Evolutionary conservation across 2,797 vertebrate genomes (phyloP), one percentile per base, ranked within the genome.

Genomic region (Sus cebifrons): DNA sequence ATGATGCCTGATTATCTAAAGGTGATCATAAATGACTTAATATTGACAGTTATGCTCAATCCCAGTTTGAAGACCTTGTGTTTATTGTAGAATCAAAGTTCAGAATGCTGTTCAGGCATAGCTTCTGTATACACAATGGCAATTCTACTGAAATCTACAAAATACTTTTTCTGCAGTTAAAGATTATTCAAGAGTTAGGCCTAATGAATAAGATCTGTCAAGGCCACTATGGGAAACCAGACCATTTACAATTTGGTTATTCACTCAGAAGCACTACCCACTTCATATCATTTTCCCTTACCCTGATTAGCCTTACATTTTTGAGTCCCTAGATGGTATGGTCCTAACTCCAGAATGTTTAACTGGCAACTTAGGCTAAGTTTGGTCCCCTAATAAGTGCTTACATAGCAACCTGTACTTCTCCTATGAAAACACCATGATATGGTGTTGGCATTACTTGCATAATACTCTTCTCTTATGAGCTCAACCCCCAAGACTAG

Each of bases 1-100:
- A 12, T 95, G 95, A 96, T 97, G 52, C 73, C 77, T 97, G 86
- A 86, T 97, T 98, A 97, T 98, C 97, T 98, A 95, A 98, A 97
- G 36, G 92, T 97, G 87, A 97, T 98, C 81, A 94, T 98, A 49
- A 96, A 98, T 98, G 96, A 96, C 95, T 97, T 98, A 94, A 25
- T 96, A 97, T 96, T 97, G 96, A 95, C 91, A 96, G 73, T 95
- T 96, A 96, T 36, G 83, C 60, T 82, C 44, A 94, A 89, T 96
- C 62, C 77, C 95, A 88, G 83, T 91, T 84, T 94, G 40, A 85
- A 78, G 88, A 94, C 70, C 83, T 68, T 85, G 94, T 94, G n/a
- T 58, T 79, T 58, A 20, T 81, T 89, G 3, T 86, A 93, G 65
- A 92, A 84, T 81, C 12, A 52, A 94, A 91, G 49, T 70, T 91